These are phyloP conservation scores for Hyaena hyaena DNA, from an alignment of 2,113 vertebrate genomes.

Conservation along the genomic window DNA sequence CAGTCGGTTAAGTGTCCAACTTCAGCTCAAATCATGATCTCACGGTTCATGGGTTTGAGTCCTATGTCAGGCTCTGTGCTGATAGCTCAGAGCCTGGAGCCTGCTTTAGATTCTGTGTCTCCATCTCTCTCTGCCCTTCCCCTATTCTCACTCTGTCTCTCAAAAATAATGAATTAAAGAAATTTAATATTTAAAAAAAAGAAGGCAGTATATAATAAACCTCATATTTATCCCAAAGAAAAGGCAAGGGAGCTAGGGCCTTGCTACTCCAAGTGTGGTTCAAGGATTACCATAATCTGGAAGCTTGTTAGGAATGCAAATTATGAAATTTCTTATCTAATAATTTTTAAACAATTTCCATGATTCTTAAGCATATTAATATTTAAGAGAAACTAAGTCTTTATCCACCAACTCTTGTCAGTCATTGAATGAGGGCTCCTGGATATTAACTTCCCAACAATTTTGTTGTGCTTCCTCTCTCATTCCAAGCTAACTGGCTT, in stretches of 20 bases:
- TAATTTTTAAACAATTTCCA: conserved; percentile 33
- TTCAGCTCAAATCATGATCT: too few relatives aligned
- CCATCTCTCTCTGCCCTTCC: too few relatives aligned
- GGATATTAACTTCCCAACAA: background rate
- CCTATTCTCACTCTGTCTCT: too few relatives aligned
- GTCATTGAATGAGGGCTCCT: background rate
- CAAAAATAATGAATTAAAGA: too few relatives aligned
- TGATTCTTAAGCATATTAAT: background rate
- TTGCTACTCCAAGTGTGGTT: background rate
- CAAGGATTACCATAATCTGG: background rate
- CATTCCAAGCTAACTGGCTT: background rate
- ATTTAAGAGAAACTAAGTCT: background rate
- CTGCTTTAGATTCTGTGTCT: too few relatives aligned
- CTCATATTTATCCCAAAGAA: background rate
- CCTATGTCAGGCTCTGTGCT: too few relatives aligned
- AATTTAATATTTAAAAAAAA: too few relatives aligned
- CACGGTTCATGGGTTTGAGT: too few relatives aligned
- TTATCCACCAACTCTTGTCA: background rate
- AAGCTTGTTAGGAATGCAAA: conserved; percentile 41
- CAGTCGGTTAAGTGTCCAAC: too few relatives aligned
- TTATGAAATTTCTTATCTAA: background rate
- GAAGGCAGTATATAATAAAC: background rate
- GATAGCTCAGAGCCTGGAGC: too few relatives aligned
- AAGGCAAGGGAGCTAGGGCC: background rate
- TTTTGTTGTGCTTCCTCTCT: background rate